Evolutionary conservation across 2,113 vertebrate species (phyloP), one percentile per base, ranked within the genome.

Genomic region (Cyprinodon tularosa): DNA sequence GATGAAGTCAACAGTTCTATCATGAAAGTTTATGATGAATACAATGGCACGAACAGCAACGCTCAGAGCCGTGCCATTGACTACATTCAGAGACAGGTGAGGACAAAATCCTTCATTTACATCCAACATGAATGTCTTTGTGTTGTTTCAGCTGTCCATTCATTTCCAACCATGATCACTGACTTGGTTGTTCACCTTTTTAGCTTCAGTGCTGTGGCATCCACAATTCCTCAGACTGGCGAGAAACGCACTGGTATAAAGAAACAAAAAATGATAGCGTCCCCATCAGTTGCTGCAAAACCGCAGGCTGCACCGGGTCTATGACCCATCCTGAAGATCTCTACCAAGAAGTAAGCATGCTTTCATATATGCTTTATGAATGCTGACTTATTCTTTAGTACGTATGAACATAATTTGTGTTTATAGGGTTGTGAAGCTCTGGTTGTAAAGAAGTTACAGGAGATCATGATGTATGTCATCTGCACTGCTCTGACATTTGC

Each of bases 381-480:
- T 57, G 45, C n/a, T 22, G 20, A 50, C 62, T 40, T 50, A 4
- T 71, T 22, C 12, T 48, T 75, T 63, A 0, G 4, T 36, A 20
- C 38, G 14, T 74, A 45, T 66, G 11, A 78, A 39, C 37, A 4
- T 75, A 20, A 44, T 61, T 1, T 76, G n/a, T 73, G 5, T 80
- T 9, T 78, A 37, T 80, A 99, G 97, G 97, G 97, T 0, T 98
- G 97, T 84, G 95, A 98, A 86, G 97, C 93, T 77, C 89, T 98
- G 36, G 96, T 99, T 82, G 97, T 98, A 78, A 97, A 97, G 93
- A 98, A 96, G 82, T 90, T 98, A 53, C 96, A 98, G 66, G 97
- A 99, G 85, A 98, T 99, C 70, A 97, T 99, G 97, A 98, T 98
- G 97, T 98, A 97, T 42, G 96, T 98, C 68, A 97, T 99, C 91